A percentile compares a stretch with the other conserved stretches of the same genome.
Evolutionary conservation across 2,888 invertebrate species (phyloP).

Genomic region (Lapara coniferarum): DNA sequence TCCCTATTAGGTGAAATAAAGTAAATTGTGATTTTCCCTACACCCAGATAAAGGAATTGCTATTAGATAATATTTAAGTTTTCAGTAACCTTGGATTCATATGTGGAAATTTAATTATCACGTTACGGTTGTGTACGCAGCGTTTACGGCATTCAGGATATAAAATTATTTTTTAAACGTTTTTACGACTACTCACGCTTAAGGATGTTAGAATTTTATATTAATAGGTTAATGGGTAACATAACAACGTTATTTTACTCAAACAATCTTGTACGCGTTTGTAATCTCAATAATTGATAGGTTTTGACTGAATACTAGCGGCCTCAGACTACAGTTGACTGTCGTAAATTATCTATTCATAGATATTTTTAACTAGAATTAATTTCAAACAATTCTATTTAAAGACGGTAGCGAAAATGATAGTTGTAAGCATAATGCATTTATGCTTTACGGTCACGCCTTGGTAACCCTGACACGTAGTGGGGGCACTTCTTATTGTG

Average conservation of each 20-base stretch:
- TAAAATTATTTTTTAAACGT: slow-evolving; percentile 26
- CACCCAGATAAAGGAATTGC: slow-evolving; percentile 60
- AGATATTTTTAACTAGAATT: slow-evolving; percentile 22
- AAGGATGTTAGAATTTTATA: slow-evolving; percentile 25
- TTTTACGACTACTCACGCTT: slow-evolving; percentile 17
- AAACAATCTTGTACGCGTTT: not conserved
- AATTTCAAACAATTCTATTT: slow-evolving; percentile 15
- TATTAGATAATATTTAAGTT: slow-evolving; percentile 62
- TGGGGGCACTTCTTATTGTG: slow-evolving; percentile 45
- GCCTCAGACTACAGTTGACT: not conserved
- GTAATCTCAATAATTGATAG: not conserved
- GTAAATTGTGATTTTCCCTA: slow-evolving; percentile 41
- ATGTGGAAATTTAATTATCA: slow-evolving; percentile 72
- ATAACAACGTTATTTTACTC: not conserved
- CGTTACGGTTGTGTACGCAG: slow-evolving; percentile 38
- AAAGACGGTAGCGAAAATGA: not conserved
- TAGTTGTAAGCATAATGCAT: slow-evolving; percentile 17
- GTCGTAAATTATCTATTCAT: slow-evolving; percentile 19
- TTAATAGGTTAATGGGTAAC: not conserved
- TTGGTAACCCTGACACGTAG: slow-evolving; percentile 51
- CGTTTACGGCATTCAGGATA: slow-evolving; percentile 33
- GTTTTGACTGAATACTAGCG: not conserved
- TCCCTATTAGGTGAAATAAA: slow-evolving; percentile 39
- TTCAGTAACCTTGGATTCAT: slow-evolving; percentile 57
- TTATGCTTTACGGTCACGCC: slow-evolving; percentile 32